phyloP scores from a whole-genome alignment of 2,888 invertebrate species.

The Agrotis ipsilon region DNA sequence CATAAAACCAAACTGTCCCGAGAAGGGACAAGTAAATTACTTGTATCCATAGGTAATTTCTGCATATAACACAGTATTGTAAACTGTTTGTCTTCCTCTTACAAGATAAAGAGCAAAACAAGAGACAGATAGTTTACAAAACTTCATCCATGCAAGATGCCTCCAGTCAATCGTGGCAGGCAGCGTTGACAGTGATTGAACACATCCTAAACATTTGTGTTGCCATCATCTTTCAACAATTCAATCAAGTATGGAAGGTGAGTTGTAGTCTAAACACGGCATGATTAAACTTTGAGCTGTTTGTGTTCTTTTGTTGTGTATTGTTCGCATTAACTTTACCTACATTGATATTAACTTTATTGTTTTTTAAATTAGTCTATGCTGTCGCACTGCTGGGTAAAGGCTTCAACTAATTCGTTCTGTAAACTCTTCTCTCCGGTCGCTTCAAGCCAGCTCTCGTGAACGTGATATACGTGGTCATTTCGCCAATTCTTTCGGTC shows the following conservation, averaged over 20 bases:
- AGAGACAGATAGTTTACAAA: constrained; percentile 48
- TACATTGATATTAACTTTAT: not conserved
- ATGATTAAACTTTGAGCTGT: not conserved
- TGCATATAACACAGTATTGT: not conserved
- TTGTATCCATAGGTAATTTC: not conserved
- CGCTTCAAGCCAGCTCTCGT: no score
- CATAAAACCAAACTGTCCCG: not conserved
- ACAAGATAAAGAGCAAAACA: constrained; percentile 39
- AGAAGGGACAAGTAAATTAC: not conserved
- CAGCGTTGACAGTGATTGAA: constrained; percentile 43
- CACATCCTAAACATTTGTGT: constrained; percentile 32
- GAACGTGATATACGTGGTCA: no score
- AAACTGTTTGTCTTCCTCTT: constrained; percentile 26
- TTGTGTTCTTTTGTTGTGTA: not conserved
- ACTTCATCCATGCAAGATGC: constrained; percentile 30
- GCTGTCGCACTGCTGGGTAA: no score
- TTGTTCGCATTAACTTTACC: not conserved
- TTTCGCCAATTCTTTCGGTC: no score
- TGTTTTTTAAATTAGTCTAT: no score
- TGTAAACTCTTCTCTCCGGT: no score
- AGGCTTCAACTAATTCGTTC: no score
- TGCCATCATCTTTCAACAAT: constrained; percentile 14
- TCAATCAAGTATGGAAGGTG: not conserved
- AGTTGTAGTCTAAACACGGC: constrained; percentile 21
- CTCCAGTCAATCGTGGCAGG: constrained; percentile 7